A percentile compares a stretch with the other conserved stretches of the same genome.
Conservation (phyloP, 2,113 vertebrate species). For the Desmodus rotundus region DNA sequence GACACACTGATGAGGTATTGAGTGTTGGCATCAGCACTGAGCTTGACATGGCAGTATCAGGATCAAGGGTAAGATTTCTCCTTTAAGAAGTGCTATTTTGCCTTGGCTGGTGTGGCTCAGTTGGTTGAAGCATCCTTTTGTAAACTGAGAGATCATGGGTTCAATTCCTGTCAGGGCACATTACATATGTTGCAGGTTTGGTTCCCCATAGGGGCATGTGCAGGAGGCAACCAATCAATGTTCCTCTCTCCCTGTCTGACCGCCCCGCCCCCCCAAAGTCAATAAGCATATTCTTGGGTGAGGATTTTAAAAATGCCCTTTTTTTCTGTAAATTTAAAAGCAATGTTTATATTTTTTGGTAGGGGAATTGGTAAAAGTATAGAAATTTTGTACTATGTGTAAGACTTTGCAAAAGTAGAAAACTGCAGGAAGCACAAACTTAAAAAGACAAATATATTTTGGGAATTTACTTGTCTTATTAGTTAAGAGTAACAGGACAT, state of each 20-base stretch:
- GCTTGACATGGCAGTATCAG: conserved; percentile 95
- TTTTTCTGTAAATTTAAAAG: not conserved
- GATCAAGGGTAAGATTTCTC: conserved; percentile 86
- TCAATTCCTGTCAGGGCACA: too few species aligned
- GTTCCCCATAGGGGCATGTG: too few species aligned
- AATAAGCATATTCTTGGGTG: too few species aligned
- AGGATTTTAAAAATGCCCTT: conserved; percentile 1
- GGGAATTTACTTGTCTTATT: not conserved
- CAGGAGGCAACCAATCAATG: too few species aligned
- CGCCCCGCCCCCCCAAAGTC: too few species aligned
- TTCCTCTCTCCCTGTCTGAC: too few species aligned
- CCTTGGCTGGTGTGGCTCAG: too few species aligned
- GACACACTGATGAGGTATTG: conserved; percentile 92
- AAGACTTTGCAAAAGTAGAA: not conserved
- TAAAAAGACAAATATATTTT: not conserved
- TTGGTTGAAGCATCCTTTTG: too few species aligned
- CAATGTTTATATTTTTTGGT: not conserved
- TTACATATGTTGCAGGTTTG: too few species aligned
- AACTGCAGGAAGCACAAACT: conserved; percentile 20
- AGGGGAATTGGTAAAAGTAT: not conserved
- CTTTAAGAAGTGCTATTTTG: conserved; percentile 14
- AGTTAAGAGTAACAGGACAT: not conserved
- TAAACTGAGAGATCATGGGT: too few species aligned
- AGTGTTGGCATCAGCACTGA: conserved; percentile 96
- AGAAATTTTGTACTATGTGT: not conserved